Base-by-base conservation (phyloP, 2,113 vertebrate species). In the Brachionichthys hirsutus region DNA sequence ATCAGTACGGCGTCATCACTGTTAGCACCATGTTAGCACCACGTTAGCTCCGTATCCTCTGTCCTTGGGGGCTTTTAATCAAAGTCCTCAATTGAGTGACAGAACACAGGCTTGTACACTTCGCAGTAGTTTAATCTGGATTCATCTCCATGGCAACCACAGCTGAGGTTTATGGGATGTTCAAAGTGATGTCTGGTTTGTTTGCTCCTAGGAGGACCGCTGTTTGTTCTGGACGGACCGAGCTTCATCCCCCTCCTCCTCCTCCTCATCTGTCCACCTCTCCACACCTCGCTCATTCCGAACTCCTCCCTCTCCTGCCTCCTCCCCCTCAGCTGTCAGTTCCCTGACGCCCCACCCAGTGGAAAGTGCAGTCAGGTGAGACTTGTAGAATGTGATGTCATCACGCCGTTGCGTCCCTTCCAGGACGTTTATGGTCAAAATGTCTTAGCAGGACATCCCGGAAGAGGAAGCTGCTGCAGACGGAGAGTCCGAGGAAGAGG, bases 391-490 rank as follows among this genome's bases (percentile, higher is more conserved):
- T 20, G 14, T 4, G 8, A 17, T n/a, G 6, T 2, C 19, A 17
- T 4, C 4, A 11, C 22, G 1, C 34, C 6, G 9, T 17, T 1
- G 30, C n/a, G 17, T 9, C 19, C 1, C n/a, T n/a, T n/a, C n/a
- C n/a, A n/a, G n/a, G n/a, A n/a, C n/a, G n/a, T n/a, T n/a, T n/a
- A n/a, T n/a, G n/a, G n/a, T n/a, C n/a, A n/a, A 0, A 9, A 12
- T 50, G 77, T 81, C 12, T 48, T 38, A 9, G 14, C 70, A 69
- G 76, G 58, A 86, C 13, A 42, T 35, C 35, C 9, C 41, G 30
- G 2, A 90, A 88, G 66, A 83, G 87, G 77, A 88, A 68, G 74
- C 53, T 54, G 30, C 62, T 77, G 30, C 46, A 24, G 57, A 0
- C 19, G 1, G 72, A 75, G 1, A 68, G 62, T 0, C 63, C 78